Evolutionary conservation across 1,140 invertebrate genomes (phyloP).

Genomic region (Coptotermes formosanus): DNA sequence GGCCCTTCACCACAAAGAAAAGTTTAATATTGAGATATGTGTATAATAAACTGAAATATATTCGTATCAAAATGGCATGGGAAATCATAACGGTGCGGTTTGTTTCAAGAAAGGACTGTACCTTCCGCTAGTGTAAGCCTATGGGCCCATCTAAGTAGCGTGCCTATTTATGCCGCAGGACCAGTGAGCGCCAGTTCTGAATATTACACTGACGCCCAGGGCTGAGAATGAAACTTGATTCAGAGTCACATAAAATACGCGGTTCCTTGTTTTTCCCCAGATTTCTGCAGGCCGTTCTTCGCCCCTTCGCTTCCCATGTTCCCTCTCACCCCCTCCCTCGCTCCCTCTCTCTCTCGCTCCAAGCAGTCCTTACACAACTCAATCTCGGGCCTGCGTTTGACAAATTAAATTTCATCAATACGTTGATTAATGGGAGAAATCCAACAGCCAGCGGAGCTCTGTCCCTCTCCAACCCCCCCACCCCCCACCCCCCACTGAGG

Average conservation of each 20-base stretch:
- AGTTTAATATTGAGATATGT: no score
- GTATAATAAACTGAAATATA: no score
- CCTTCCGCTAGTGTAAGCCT: no score
- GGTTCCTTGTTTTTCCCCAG: background rate
- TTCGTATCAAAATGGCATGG: no score
- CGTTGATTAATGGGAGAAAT: slow-evolving; percentile 33
- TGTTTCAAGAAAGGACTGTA: no score
- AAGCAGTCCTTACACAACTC: slow-evolving; percentile 27
- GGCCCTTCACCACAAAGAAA: no score
- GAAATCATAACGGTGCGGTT: no score
- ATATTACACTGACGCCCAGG: no score
- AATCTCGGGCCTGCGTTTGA: slow-evolving; percentile 31
- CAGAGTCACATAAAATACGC: background rate
- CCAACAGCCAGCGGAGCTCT: slow-evolving; percentile 6
- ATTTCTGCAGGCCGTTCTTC: background rate
- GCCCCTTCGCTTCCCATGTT: background rate
- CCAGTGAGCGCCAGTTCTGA: no score
- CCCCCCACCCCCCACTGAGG: slow-evolving; percentile 1
- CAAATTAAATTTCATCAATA: slow-evolving; percentile 35
- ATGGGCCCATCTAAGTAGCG: no score
- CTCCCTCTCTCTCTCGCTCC: background rate
- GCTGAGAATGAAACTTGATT: background rate
- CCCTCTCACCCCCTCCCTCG: background rate
- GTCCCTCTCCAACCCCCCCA: background rate
- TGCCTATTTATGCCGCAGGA: no score